Conservation (phyloP, 1,140 invertebrate genomes). For the Leptinotarsa texana region DNA sequence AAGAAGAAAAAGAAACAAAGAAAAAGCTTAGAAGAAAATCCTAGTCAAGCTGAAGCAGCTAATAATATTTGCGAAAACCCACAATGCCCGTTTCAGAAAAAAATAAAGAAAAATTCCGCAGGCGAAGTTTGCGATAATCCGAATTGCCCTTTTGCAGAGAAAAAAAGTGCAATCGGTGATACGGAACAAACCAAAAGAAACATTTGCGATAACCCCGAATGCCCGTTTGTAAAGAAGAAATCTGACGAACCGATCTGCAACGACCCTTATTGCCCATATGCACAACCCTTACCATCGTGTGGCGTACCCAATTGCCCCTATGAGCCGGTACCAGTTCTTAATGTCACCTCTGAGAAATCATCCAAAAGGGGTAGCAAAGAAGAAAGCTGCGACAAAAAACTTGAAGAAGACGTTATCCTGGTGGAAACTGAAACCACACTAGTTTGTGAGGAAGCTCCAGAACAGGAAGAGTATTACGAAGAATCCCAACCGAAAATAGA, state of each 20-base stretch:
- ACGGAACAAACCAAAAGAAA: not conserved
- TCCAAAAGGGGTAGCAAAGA: not conserved
- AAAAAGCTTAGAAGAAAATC: not conserved
- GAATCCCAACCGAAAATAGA: not conserved
- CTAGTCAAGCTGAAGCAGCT: not conserved
- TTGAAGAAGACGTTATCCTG: not conserved
- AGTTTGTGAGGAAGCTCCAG: constrained; percentile 18
- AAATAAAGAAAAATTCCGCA: not conserved
- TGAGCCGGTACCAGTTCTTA: constrained; percentile 25
- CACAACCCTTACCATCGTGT: constrained; percentile 32
- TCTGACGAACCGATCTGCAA: constrained; percentile 17
- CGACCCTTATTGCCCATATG: constrained; percentile 31
- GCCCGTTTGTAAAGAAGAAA: constrained; percentile 32
- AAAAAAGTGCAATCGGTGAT: not conserved
- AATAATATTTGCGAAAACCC: constrained; percentile 38
- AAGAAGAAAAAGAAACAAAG: constrained; percentile 17
- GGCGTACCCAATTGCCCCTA: constrained; percentile 38
- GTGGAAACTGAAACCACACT: constrained; percentile 20
- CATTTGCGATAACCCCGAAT: constrained; percentile 39
- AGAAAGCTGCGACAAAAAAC: not conserved
- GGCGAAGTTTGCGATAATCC: constrained; percentile 34
- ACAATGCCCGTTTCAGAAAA: constrained; percentile 41
- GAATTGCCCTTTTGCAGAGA: constrained; percentile 33
- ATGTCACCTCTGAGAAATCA: not conserved
- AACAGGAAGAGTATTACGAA: constrained; percentile 16